Conservation (phyloP, 1,140 invertebrate genomes). For the Muscidifurax raptorellus region DNA sequence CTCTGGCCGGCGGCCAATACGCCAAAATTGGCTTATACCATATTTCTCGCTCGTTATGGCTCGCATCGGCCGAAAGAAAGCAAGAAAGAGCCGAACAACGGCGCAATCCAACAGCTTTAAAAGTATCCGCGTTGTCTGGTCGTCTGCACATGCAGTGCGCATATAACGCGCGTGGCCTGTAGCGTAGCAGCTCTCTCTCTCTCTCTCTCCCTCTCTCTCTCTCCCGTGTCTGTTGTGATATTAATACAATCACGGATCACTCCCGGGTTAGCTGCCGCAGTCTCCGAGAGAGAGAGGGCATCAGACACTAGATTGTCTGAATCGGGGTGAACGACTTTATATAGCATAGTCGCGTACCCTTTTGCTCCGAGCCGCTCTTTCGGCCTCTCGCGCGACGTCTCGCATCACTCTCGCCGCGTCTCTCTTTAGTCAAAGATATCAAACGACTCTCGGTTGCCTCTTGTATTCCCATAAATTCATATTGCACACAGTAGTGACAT, state of each 20-base stretch:
- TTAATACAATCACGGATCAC: conserved; percentile 76
- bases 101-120: conserved; percentile 11
- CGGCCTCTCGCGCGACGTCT: not conserved
- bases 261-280: conserved; percentile 69
- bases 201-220: conserved; percentile 42
- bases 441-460: no score
- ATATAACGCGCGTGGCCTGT: not conserved
- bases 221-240: conserved; percentile 73
- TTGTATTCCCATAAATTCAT: no score
- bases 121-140: conserved; percentile 36
- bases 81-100: not conserved
- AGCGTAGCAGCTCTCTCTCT: no score
- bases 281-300: conserved; percentile 68
- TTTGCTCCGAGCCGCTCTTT: not conserved
- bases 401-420: not conserved
- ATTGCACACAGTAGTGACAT: no score
- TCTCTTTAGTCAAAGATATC: not conserved
- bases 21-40: conserved; percentile 39
- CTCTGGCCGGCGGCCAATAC: conserved; percentile 13
- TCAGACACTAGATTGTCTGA: conserved; percentile 76
- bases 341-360: conserved; percentile 63
- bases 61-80: conserved; percentile 24
- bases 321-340: conserved; percentile 77
- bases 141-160: not conserved
- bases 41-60: conserved; percentile 42